Evolutionary conservation across 2,797 vertebrate species (phyloP).

Genomic region (Squalus acanthias): DNA sequence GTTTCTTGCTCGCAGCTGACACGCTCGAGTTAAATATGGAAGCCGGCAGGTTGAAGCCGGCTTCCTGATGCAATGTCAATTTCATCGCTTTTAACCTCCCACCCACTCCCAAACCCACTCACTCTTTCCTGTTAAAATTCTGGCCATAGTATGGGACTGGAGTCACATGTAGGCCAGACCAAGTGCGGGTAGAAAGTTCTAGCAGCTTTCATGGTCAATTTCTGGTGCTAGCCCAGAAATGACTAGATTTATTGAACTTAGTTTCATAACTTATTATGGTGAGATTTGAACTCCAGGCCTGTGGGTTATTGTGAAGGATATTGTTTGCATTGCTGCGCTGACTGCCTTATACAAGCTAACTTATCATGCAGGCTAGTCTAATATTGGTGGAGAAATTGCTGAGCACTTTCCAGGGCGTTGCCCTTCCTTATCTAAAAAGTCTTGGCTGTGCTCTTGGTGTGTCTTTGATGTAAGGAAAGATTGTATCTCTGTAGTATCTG

Average conservation of each 20-base stretch:
- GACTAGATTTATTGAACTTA: background rate
- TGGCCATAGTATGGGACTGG: background rate
- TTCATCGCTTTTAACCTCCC: no score
- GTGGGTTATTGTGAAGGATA: background rate
- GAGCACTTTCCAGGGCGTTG: background rate
- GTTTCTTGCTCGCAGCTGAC: no score
- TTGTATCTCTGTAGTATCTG: no score
- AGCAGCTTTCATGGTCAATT: background rate
- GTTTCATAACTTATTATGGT: background rate
- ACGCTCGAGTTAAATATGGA: no score
- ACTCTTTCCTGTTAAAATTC: no score
- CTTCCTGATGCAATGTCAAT: no score
- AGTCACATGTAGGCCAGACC: background rate
- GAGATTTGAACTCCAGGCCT: background rate
- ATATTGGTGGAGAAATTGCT: background rate
- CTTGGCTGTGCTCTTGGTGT: no score
- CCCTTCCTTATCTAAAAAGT: background rate
- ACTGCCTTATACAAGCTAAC: background rate
- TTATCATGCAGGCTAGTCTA: background rate
- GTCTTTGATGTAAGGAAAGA: no score
- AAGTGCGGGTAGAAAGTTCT: constrained; percentile 1
- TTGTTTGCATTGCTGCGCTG: background rate
- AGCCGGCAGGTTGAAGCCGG: no score
- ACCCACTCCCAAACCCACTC: background rate
- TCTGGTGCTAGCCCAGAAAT: background rate